Evolutionary conservation across 2,888 invertebrate species (phyloP), one percentile per base, ranked within the genome.

Genomic region (Eurytoma californica): DNA sequence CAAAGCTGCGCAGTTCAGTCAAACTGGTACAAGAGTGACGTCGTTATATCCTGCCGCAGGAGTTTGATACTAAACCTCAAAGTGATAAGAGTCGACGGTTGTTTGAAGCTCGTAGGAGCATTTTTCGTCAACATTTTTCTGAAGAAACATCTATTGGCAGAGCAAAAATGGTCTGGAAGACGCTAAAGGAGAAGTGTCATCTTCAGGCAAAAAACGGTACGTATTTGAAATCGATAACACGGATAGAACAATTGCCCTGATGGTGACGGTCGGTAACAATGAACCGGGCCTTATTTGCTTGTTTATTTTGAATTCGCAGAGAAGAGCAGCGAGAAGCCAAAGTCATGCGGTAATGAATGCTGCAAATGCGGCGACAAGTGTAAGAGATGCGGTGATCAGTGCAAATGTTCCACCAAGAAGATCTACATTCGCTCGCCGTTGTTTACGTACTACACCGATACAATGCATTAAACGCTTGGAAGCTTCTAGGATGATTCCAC

Each of bases 391-490:
- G 86, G 85, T 5, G 82, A 84, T 4, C 82, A 85, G 3, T 89
- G 88, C 82, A 87, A 85, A 82, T 88, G 88, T 79, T 82, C 83
- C 2, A 84, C 83, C 0, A 85, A 84, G 72, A 82, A 83, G 39
- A 80, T 86, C 39, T 82, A 85, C 69, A 86, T 88, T 69, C 85
- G 84, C 51, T 84, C 86, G 30, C 87, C 88, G 9, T 83, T 88
- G 82, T 89, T 88, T 74, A 85, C 84, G 55, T 87, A 87, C 75
- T 89, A 86, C 77, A 89, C 88, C 3, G 88, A 88, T 65, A 84
- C 84, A 76, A 88, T 87, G 87, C 87, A 88, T 79, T 88, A 83
- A 86, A 63, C n/a, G 18, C 49, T 18, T 60, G 24, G 28, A 60
- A 78, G 4, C 30, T 51, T 68, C 47, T 61, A n/a, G 3, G 13